Evolutionary conservation across 2,113 vertebrate species (phyloP), one percentile per base, ranked within the genome.

Genomic region (Chaetorhynchus papuensis): DNA sequence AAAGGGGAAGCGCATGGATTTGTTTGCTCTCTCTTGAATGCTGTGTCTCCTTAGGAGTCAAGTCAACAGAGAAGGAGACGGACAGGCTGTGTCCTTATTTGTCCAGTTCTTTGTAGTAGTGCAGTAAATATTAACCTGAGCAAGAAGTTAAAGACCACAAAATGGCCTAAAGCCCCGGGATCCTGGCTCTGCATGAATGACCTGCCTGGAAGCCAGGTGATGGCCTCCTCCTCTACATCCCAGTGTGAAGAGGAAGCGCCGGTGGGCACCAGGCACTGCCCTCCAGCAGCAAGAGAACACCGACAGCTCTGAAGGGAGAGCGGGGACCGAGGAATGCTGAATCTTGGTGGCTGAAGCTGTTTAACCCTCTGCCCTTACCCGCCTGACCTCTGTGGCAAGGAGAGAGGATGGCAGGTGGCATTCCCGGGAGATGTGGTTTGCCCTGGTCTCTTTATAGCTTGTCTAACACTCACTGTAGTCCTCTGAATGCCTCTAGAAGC

Each of bases 241-340:
- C 20, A 13, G 22, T 4, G 13, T 3, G 9, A 64, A 87, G 60
- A 26, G 31, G 42, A 66, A 75, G 35, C 0, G 0, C 42, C 0
- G 0, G 15, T 41, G 26, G 21, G 37, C 1, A 3, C 30, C 23
- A 35, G 60, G 35, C 37, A 42, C 26, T 68, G 45, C 42, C 19
- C 33, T 42, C 20, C 15, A 9, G 35, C 26, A 63, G 45, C 15
- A 26, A 39, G 28, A 82, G 28, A 76, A n/a, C 0, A 0, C 17
- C 0, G 0, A 33, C 23, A 72, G 31, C 33, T 85, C 56, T 0
- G 7, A 75, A 44, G 24, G 60, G 27, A 2, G 1, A 69, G 54
- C 9, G 3, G 13, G 9, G 21, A 52, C 15, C 0, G 2, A 77
- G 20, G 59, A 75, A 75, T 1, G 10, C 15, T 52, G 44, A 56